Conservation (phyloP, 2,888 invertebrate species). For the Pemphredon lugubris region DNA sequence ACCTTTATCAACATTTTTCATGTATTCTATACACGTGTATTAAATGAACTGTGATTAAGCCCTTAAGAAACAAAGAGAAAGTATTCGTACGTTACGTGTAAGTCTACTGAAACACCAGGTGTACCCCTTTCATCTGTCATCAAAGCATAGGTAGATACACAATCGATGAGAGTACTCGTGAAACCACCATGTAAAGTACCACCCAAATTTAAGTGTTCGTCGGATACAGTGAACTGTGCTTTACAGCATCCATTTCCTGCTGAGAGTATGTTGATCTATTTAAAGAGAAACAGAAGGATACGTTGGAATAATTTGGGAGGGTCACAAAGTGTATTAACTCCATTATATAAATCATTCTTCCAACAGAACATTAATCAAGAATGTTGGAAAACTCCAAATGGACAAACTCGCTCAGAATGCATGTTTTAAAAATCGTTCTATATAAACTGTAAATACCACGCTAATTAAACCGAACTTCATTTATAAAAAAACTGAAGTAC, state of each 20-base stretch:
- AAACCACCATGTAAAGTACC: conserved; percentile 94
- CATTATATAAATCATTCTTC: too few species aligned
- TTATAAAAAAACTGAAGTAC: too few species aligned
- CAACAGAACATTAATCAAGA: too few species aligned
- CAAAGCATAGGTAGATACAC: conserved; percentile 90
- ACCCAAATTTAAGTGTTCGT: conserved; percentile 88
- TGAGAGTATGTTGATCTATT: conserved; percentile 81
- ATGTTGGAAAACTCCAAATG: too few species aligned
- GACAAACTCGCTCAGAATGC: too few species aligned
- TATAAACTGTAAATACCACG: too few species aligned
- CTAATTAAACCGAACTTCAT: too few species aligned
- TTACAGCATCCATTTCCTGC: conserved; percentile 88
- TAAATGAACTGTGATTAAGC: background rate
- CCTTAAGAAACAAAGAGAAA: background rate
- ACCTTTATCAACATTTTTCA: background rate
- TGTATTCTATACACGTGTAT: background rate
- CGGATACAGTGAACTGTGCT: conserved; percentile 88
- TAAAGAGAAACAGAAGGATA: background rate
- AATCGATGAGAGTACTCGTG: conserved; percentile 90
- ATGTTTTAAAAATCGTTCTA: too few species aligned
- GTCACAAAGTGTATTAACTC: too few species aligned
- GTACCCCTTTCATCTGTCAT: conserved; percentile 85
- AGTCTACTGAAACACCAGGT: conserved; percentile 91
- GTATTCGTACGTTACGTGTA: conserved; percentile 88
- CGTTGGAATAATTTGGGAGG: background rate